Conservation (phyloP, 2,888 invertebrate species). For the Chrysina gloriosa region DNA sequence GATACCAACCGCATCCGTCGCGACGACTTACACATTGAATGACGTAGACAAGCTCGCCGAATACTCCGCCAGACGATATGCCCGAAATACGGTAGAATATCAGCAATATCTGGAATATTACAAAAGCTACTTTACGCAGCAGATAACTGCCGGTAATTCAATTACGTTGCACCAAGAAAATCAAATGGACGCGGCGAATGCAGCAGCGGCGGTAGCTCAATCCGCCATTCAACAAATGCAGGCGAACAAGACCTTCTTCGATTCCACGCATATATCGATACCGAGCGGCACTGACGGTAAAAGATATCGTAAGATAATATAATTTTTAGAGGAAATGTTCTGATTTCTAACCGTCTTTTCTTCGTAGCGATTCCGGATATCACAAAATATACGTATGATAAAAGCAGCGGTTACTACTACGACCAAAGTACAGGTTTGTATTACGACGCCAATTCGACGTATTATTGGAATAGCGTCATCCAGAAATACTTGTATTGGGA, state of each 20-base stretch:
- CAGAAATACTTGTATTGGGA: constrained; percentile 98
- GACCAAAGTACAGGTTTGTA: constrained; percentile 93
- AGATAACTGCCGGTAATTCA: constrained; percentile 70
- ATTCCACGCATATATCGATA: constrained; percentile 65
- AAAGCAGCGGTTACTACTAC: constrained; percentile 95
- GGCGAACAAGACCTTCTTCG: constrained; percentile 61
- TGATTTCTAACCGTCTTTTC: neutral
- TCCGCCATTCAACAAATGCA: constrained; percentile 82
- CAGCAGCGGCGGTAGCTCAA: constrained; percentile 90
- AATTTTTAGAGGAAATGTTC: neutral
- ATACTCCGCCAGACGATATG: constrained; percentile 80
- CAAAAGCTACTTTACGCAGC: constrained; percentile 77
- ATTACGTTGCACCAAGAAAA: constrained; percentile 67
- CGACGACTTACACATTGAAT: constrained; percentile 69
- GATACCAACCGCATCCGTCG: constrained; percentile 62
- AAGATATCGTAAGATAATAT: constrained; percentile 72
- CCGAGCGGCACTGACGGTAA: constrained; percentile 76
- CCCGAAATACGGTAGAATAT: constrained; percentile 77
- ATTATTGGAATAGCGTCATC: constrained; percentile 93
- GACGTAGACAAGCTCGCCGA: constrained; percentile 81
- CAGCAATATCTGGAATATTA: constrained; percentile 78
- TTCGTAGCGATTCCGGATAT: constrained; percentile 82
- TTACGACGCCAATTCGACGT: constrained; percentile 95
- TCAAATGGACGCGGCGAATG: constrained; percentile 82
- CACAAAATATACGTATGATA: constrained; percentile 92